Evolutionary conservation across 2,888 invertebrate species (phyloP), one percentile per base, ranked within the genome.

Genomic region (Anorthoa munda): DNA sequence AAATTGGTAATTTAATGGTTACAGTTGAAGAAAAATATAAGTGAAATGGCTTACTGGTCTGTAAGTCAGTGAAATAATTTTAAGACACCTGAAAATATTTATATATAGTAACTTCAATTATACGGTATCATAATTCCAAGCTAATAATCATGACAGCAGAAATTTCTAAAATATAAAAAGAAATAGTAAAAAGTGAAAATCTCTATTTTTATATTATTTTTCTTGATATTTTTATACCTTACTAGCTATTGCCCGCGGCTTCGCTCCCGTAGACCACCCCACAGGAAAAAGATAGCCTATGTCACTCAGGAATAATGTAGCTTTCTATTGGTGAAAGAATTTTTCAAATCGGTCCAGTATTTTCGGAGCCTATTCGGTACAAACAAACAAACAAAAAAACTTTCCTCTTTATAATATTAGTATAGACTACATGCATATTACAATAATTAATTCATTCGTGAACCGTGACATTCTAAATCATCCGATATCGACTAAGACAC

Each of bases 11-110:
- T 65, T 56, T 76, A 72, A 81, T 63, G 53, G 50, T 53, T 46
- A 21, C 75, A 79, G 85, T 83, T 85, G 79, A 55, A 72, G 66
- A 39, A 69, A 72, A 60, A 71, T 78, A 72, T 74, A 70, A 68
- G 55, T 76, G 23, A 51, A 77, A 74, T 58, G 55, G 51, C 21
- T 72, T 61, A 31, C 26, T 71, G 59, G 72, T 51, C 17, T 66
- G 18, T 64, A 53, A 66, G 73, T 13, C 63, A 17, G 23, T 46
- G 13, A 60, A 61, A 31, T 45, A 59, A 53, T 63, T 53, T 45
- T 26, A 21, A 50, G 21, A 0, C 17, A 7, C 11, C 48, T 1
- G n/a, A 46, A 56, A 55, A 56, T 21, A 53, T 23, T 26, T 13
- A 13, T 23, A 13, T 23, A 64, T 12, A 1, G 39, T 56, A 26